These are phyloP conservation scores for Drosophila planitibia DNA, from an alignment of 2,888 invertebrate species.

Conservation along the genomic window DNA sequence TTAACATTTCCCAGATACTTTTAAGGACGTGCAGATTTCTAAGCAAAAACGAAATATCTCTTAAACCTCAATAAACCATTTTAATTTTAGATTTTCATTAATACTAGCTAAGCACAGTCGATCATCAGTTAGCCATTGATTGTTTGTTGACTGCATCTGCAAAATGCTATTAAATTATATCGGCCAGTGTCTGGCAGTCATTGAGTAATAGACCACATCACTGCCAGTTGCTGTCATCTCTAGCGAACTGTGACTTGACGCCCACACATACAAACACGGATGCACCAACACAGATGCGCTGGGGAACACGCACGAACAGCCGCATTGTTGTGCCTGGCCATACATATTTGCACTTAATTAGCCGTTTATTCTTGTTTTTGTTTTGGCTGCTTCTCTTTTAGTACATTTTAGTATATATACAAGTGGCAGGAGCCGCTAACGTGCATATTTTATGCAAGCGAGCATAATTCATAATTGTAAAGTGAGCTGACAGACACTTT, in stretches of 20 bases:
- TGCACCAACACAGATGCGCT: constrained; percentile 31
- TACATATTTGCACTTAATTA: constrained; percentile 80
- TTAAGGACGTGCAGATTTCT: background rate
- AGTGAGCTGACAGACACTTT: constrained; percentile 62
- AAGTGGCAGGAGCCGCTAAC: constrained; percentile 45
- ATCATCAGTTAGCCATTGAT: background rate
- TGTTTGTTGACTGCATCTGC: background rate
- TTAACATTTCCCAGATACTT: background rate
- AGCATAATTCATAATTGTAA: constrained; percentile 71
- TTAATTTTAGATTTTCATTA: background rate
- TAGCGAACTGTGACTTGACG: constrained; percentile 45
- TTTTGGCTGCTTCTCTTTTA: background rate
- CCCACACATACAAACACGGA: constrained; percentile 53
- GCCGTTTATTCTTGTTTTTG: constrained; percentile 53
- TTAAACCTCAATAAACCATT: background rate
- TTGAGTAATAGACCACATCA: background rate
- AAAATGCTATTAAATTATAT: background rate
- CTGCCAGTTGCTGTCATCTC: constrained; percentile 43
- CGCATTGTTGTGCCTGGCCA: constrained; percentile 50
- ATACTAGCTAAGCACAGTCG: background rate
- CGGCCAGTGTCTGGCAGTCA: background rate
- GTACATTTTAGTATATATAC: background rate
- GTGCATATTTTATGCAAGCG: constrained; percentile 67
- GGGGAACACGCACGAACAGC: constrained; percentile 56
- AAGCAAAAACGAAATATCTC: background rate